Conservation (phyloP, 2,113 vertebrate species). For the Notiomystis cincta region DNA sequence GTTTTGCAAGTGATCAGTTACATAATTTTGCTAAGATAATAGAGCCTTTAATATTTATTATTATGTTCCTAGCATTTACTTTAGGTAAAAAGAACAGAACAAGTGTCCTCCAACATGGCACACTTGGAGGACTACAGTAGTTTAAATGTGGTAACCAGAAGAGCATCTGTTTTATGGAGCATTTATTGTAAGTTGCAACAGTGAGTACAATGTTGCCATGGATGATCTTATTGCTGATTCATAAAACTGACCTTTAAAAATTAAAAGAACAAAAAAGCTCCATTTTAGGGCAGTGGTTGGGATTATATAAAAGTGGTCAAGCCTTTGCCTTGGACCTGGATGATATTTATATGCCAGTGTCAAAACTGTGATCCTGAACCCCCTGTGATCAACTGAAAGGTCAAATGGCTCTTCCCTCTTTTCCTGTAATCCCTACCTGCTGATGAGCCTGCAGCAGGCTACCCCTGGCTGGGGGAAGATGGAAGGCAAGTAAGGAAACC, state of each 20-base stretch:
- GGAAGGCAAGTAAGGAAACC: not conserved
- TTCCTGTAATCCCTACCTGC: not conserved
- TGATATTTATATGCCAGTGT: not conserved
- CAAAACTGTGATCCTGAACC: not conserved
- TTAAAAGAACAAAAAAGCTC: not conserved
- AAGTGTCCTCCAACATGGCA: not conserved
- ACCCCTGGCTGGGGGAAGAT: not conserved
- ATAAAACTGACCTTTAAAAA: slow-evolving; percentile 13
- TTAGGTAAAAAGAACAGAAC: not conserved
- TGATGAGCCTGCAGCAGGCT: not conserved
- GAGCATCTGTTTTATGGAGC: not conserved
- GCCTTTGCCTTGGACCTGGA: not conserved
- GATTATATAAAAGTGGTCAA: not conserved
- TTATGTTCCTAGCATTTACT: not conserved
- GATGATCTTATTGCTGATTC: not conserved
- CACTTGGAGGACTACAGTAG: not conserved
- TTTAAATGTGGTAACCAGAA: not conserved
- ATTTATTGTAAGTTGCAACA: not conserved
- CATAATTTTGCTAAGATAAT: not conserved
- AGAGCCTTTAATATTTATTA: not conserved
- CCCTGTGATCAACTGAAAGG: not conserved
- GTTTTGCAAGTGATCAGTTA: not conserved
- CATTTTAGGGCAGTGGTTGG: not conserved
- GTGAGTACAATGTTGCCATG: not conserved
- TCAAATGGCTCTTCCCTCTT: not conserved